phyloP scores from a whole-genome alignment of 2,797 vertebrate genomes.

The Melanotaenia pygmaea region DNA sequence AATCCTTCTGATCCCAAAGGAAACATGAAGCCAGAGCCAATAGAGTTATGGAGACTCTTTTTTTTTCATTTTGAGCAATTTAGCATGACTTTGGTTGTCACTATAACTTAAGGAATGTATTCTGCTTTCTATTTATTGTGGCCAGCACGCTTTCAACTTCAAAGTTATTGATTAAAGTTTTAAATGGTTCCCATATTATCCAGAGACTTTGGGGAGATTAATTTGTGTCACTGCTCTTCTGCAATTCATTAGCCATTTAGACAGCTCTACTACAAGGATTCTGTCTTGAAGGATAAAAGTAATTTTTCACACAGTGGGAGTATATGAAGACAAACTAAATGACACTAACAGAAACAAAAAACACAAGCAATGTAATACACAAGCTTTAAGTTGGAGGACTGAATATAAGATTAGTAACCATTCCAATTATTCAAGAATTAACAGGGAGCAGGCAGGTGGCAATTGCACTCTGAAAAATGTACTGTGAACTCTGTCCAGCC shows the following conservation, averaged over 20 bases:
- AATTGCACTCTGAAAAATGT: too few species aligned
- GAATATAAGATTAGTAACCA: neutral
- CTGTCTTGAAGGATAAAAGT: slow-evolving; percentile 91
- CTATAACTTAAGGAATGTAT: slow-evolving; percentile 88
- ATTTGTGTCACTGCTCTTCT: slow-evolving; percentile 98
- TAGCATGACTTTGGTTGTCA: slow-evolving; percentile 98
- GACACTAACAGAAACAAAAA: slow-evolving; percentile 19
- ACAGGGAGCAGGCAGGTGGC: too few species aligned
- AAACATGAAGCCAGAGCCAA: slow-evolving; percentile 87
- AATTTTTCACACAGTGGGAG: slow-evolving; percentile 92
- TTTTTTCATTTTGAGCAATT: slow-evolving; percentile 95
- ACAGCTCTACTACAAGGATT: slow-evolving; percentile 94
- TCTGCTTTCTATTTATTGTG: slow-evolving; percentile 96
- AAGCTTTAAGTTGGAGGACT: slow-evolving; percentile 8
- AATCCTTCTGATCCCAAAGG: slow-evolving; percentile 79
- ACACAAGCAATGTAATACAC: slow-evolving; percentile 9
- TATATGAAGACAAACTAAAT: slow-evolving; percentile 80
- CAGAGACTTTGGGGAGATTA: slow-evolving; percentile 97
- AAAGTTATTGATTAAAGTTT: slow-evolving; percentile 99
- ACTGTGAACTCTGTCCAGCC: too few species aligned
- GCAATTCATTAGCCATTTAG: slow-evolving; percentile 99
- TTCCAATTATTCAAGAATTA: too few species aligned
- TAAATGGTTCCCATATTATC: slow-evolving; percentile 98
- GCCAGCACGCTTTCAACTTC: slow-evolving; percentile 97
- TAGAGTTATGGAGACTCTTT: slow-evolving; percentile 96